Conservation (phyloP, 1,140 invertebrate genomes). For the Sminthurides bifidus region DNA sequence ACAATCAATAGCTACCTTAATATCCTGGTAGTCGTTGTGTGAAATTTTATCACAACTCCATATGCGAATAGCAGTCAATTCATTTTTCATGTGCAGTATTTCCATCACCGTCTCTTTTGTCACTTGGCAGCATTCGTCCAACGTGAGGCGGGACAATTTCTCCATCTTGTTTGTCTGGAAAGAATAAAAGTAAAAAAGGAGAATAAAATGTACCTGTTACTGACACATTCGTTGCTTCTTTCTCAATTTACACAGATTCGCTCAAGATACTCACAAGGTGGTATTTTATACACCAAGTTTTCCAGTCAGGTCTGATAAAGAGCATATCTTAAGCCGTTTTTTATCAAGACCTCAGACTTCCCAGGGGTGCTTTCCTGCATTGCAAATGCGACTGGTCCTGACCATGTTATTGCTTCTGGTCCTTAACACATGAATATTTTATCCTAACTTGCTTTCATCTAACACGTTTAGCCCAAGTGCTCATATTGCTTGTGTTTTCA, state of each 20-base stretch:
- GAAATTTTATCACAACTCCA: slow-evolving; percentile 34
- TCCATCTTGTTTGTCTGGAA: slow-evolving; percentile 34
- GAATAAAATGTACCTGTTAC: not conserved
- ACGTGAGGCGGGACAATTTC: slow-evolving; percentile 32
- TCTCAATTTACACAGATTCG: not conserved
- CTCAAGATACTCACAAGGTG: not conserved
- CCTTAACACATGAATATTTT: too few species aligned
- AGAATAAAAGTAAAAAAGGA: slow-evolving; percentile 8
- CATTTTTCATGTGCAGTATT: slow-evolving; percentile 33
- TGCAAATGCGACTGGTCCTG: too few species aligned
- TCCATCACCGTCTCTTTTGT: slow-evolving; percentile 23
- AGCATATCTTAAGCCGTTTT: not conserved
- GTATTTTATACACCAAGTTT: not conserved
- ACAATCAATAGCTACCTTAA: slow-evolving; percentile 26
- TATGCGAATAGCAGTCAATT: slow-evolving; percentile 31
- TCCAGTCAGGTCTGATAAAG: not conserved
- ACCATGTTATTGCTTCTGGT: too few species aligned
- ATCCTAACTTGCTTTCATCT: too few species aligned
- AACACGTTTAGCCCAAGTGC: too few species aligned
- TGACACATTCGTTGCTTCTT: not conserved
- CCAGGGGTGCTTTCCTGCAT: too few species aligned
- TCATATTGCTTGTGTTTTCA: too few species aligned
- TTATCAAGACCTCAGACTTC: not conserved
- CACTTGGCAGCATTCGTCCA: slow-evolving; percentile 33
- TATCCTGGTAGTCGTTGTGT: slow-evolving; percentile 12